phyloP scores from a whole-genome alignment of 2,113 vertebrate species.

The Aphelocoma coerulescens region DNA sequence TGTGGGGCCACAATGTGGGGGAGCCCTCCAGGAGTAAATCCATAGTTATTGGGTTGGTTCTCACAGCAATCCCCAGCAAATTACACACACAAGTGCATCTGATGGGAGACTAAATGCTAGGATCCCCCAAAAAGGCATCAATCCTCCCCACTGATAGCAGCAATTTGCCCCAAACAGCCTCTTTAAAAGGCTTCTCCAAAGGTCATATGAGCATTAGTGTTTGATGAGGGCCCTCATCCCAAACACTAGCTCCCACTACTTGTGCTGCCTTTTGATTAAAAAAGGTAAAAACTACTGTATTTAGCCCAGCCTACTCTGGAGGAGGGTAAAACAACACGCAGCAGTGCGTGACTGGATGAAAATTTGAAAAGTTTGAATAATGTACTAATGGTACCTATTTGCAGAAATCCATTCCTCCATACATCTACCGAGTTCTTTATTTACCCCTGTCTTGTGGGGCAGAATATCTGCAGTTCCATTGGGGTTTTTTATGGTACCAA shows the following conservation, averaged over 20 bases:
- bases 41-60: not conserved
- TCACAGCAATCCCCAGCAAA: not conserved
- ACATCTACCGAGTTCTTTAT: not conserved
- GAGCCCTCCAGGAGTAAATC: not conserved
- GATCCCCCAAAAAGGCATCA: not conserved
- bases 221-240: not conserved
- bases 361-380: not conserved
- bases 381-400: not conserved
- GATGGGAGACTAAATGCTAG: accelerated
- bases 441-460: not conserved
- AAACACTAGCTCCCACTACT: not conserved
- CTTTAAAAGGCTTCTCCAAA: not conserved
- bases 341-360: not conserved
- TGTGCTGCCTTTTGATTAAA: not conserved
- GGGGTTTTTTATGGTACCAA: not conserved
- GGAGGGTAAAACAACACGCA: accelerated
- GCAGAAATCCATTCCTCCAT: not conserved
- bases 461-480: not conserved
- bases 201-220: not conserved
- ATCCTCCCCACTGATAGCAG: not conserved
- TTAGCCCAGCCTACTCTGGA: not conserved
- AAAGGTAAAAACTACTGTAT: not conserved
- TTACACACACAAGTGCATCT: not conserved
- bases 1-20: accelerated
- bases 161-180: not conserved